Conservation (phyloP, 2,888 invertebrate species). For the Nasonovia ribisnigri region DNA sequence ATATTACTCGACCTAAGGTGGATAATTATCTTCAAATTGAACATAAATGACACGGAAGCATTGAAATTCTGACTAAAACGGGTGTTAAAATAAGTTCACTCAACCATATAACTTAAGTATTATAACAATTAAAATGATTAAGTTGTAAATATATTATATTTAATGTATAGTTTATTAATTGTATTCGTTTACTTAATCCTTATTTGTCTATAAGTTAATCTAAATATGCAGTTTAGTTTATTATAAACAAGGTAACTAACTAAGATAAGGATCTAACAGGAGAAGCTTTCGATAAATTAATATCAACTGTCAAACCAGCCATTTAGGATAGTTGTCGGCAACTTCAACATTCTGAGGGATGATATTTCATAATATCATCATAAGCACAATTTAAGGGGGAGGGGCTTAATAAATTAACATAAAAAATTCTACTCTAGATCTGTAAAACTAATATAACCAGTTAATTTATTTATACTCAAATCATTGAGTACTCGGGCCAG, state of each 20-base stretch:
- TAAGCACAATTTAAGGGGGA: too few relatives aligned
- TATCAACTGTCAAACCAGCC: too few relatives aligned
- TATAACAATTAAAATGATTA: neutral
- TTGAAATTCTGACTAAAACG: neutral
- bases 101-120: neutral
- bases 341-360: too few relatives aligned
- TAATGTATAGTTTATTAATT: neutral
- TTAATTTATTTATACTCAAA: too few relatives aligned
- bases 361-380: too few relatives aligned
- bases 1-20: neutral
- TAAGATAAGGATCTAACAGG: neutral
- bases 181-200: too few relatives aligned
- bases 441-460: too few relatives aligned
- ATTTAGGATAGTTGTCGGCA: too few relatives aligned
- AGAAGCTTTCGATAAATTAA: too few relatives aligned
- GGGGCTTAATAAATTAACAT: too few relatives aligned
- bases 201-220: neutral
- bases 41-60: constrained; percentile 18
- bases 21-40: neutral
- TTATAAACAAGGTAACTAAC: neutral
- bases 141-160: neutral
- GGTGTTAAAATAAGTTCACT: neutral
- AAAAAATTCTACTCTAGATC: too few relatives aligned
- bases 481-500: too few relatives aligned
- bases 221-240: neutral